phyloP scores from a whole-genome alignment of 1,140 invertebrate species.

The Bombus huntii region DNA sequence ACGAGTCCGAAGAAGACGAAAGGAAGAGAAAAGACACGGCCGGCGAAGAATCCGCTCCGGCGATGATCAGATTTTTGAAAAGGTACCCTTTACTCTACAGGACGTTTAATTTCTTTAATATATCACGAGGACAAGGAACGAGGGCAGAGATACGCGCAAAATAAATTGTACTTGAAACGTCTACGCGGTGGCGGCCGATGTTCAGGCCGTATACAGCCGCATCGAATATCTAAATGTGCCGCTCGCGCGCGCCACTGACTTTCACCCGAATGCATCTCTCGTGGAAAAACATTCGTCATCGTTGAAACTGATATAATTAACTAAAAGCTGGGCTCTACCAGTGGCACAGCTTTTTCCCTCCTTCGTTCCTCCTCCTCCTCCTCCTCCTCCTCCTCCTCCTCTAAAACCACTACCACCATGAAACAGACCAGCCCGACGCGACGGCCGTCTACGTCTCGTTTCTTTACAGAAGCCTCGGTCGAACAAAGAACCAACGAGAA shows the following conservation, averaged over 20 bases:
- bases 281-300: constrained; percentile 60
- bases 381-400: not conserved
- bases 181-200: not conserved
- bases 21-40: not conserved
- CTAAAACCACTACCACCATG: not conserved
- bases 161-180: constrained; percentile 36
- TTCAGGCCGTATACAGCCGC: not conserved
- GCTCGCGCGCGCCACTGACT: not conserved
- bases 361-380: not conserved
- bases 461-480: constrained; percentile 53
- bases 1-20: no score
- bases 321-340: constrained; percentile 61
- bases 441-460: constrained; percentile 30
- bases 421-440: not conserved
- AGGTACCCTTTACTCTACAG: not conserved
- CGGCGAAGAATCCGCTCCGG: not conserved
- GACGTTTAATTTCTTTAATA: constrained; percentile 28
- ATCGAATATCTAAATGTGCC: constrained; percentile 37
- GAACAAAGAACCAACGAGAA: constrained; percentile 57
- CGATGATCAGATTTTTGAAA: not conserved
- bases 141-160: constrained; percentile 9
- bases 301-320: constrained; percentile 68
- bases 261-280: constrained; percentile 39
- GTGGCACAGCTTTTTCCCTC: constrained; percentile 37
- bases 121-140: not conserved